A percentile compares a stretch with the other conserved stretches of the same genome.
Conservation (phyloP, 2,888 invertebrate genomes). For the Acanthococcus lagerstroemiae region DNA sequence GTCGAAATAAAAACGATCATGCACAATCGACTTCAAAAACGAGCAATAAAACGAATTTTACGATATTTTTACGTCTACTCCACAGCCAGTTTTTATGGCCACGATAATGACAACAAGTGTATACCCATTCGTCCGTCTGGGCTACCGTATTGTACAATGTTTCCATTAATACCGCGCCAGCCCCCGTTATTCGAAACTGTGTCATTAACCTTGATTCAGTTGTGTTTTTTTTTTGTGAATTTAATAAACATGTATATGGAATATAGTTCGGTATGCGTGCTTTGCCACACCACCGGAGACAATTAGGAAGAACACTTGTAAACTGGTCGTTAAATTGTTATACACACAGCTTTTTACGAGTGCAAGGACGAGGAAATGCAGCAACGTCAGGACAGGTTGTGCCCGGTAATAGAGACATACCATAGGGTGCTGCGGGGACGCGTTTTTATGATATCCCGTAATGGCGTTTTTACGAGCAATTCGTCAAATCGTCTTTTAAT, state of each 20-base stretch:
- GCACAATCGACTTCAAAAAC: conserved; percentile 18
- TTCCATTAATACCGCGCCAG: conserved; percentile 12
- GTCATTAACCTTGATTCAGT: conserved; percentile 26
- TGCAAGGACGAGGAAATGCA: neutral
- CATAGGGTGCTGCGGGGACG: conserved; percentile 4
- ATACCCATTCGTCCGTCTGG: conserved; percentile 26
- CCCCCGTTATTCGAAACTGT: conserved; percentile 20
- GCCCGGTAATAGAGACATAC: neutral
- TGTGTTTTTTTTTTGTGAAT: neutral
- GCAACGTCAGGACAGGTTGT: neutral
- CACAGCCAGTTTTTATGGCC: conserved; percentile 26
- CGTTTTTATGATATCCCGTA: conserved; percentile 22
- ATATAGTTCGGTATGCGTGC: too few relatives aligned
- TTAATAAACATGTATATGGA: neutral
- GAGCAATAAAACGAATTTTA: conserved; percentile 29
- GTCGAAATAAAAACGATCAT: conserved; percentile 18
- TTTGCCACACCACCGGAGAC: too few relatives aligned
- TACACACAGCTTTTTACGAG: conserved; percentile 15
- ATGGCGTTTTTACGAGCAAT: conserved; percentile 21
- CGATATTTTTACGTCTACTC: conserved; percentile 30
- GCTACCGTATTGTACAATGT: conserved; percentile 23
- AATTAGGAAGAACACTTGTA: conserved; percentile 23
- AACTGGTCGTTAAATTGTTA: conserved; percentile 19
- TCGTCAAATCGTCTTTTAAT: conserved; percentile 25
- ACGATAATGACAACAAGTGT: conserved; percentile 28